These are phyloP conservation scores for Turritopsis dohrnii DNA, from an alignment of 30 jellyfish, hydroid and myxozoan genomes.

Conservation along the genomic window DNA sequence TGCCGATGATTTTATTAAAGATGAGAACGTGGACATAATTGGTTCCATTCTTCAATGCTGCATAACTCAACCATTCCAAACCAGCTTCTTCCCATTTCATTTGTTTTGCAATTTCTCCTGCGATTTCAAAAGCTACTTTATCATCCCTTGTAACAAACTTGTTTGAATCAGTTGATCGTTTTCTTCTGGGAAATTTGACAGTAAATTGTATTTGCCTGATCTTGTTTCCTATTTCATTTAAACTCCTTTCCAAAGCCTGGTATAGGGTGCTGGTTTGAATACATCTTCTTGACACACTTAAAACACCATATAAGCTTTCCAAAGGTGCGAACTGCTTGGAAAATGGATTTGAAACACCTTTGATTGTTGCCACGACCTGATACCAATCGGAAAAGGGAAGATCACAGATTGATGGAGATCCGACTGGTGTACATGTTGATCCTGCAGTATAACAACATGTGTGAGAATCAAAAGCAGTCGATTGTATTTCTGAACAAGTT, in stretches of 20 bases:
- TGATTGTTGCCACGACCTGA: slow-evolving; percentile 24
- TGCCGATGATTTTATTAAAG: no score
- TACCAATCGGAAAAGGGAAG: slow-evolving; percentile 12
- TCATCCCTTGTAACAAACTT: not conserved
- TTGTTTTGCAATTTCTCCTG: not conserved
- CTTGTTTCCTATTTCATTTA: not conserved
- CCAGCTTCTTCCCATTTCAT: slow-evolving; percentile 12
- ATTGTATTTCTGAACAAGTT: slow-evolving; percentile 12
- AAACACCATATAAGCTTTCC: not conserved
- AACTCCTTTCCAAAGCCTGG: not conserved
- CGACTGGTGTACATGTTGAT: slow-evolving; percentile 14
- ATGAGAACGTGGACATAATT: not conserved
- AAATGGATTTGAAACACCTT: slow-evolving; percentile 5
- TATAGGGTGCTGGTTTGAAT: not conserved
- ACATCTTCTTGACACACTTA: not conserved
- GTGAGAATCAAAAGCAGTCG: slow-evolving; percentile 26
- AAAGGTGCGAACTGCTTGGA: not conserved
- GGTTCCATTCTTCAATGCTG: not conserved
- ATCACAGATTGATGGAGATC: slow-evolving; percentile 27
- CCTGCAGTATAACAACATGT: slow-evolving; percentile 34
- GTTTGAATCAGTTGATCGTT: not conserved
- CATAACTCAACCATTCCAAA: slow-evolving; percentile 24
- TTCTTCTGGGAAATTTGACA: not conserved
- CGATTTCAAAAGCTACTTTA: not conserved
- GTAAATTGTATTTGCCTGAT: not conserved